Conservation (phyloP, 2,888 invertebrate species). For the Helicoverpa assulta region DNA sequence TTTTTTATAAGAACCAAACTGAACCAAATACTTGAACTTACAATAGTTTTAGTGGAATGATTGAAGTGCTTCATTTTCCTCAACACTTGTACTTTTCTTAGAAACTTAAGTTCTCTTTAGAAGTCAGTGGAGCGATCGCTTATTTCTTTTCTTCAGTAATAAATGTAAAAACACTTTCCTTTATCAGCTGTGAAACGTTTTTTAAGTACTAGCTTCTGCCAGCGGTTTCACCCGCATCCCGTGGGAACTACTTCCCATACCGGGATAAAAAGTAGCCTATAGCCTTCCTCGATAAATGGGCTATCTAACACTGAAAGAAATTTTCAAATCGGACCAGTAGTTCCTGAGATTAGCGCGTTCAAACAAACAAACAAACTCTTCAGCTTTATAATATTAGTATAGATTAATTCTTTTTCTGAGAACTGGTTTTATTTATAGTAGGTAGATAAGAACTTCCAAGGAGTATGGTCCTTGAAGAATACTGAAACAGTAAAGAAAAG, state of each 20-base stretch:
- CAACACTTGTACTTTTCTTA: neutral
- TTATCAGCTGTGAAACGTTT: slow-evolving; percentile 23
- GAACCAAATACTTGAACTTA: slow-evolving; percentile 8
- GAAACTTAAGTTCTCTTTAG: slow-evolving; percentile 8
- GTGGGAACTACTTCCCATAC: too few relatives aligned
- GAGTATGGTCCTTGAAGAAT: too few relatives aligned
- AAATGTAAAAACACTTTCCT: slow-evolving; percentile 20
- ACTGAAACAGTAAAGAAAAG: too few relatives aligned
- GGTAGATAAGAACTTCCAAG: slow-evolving; percentile 9
- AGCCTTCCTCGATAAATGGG: too few relatives aligned
- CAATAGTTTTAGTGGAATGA: slow-evolving; percentile 25
- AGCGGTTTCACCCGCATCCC: too few relatives aligned
- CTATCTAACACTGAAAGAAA: too few relatives aligned
- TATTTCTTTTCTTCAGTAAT: slow-evolving; percentile 5
- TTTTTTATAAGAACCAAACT: neutral
- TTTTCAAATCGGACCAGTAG: too few relatives aligned
- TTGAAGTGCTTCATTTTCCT: slow-evolving; percentile 16
- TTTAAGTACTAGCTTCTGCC: too few relatives aligned
- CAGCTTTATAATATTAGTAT: too few relatives aligned
- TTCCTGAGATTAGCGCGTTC: too few relatives aligned
- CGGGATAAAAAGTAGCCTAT: too few relatives aligned
- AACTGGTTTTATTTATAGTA: neutral
- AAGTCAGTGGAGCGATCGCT: slow-evolving; percentile 14
- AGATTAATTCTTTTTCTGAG: slow-evolving; percentile 24
- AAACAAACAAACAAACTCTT: too few relatives aligned